Base-by-base conservation (phyloP, 2,113 vertebrate genomes). In the Tauraco erythrolophus region DNA sequence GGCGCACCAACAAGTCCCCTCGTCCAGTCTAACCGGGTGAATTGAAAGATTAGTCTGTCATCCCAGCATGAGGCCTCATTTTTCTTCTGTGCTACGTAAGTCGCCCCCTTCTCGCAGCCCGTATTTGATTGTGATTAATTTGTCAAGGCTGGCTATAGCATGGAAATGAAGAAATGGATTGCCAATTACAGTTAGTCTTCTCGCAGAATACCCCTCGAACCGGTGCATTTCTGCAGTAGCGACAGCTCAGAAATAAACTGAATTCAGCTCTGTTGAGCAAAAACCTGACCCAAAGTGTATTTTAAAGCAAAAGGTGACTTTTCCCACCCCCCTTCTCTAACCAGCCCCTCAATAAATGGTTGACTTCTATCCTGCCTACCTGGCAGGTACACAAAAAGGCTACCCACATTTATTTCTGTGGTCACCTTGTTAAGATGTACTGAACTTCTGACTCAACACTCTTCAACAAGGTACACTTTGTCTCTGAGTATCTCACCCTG, bases 21-120 rank as follows among this genome's bases (percentile, higher is more conserved):
- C 95, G 77, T 98, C 98, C 98, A 82, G 96, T 97, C 97, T 98
- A 98, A 99, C 75, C 89, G 98, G 98, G 97, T 86, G 97, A 98
- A 98, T 97, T 99, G 99, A 99, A 98, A 98, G 98, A 99, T 99
- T 99, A 97, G 96, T 97, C 98, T 99, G 99, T 99, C 99, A 99
- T 81, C 76, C 69, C 65, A 27, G 97, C 92, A 51, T 93, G 98
- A 99, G 98, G 98, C 96, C 98, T 99, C 99, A 99, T 99, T 99
- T 99, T 99, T 99, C 99, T 99, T 98, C 98, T 83, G 93, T 83
- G 97, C 97, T 43, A 88, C 92, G 54, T n/a, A 98, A 97, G 96
- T 98, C 86, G 65, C 92, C 96, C 96, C 96, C 95, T 91, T 94
- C 89, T 92, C n/a, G 0, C 89, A 96, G 97, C 96, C 96, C 96